Base-by-base conservation (phyloP, 2,797 vertebrate genomes). In the Zalophus californianus region DNA sequence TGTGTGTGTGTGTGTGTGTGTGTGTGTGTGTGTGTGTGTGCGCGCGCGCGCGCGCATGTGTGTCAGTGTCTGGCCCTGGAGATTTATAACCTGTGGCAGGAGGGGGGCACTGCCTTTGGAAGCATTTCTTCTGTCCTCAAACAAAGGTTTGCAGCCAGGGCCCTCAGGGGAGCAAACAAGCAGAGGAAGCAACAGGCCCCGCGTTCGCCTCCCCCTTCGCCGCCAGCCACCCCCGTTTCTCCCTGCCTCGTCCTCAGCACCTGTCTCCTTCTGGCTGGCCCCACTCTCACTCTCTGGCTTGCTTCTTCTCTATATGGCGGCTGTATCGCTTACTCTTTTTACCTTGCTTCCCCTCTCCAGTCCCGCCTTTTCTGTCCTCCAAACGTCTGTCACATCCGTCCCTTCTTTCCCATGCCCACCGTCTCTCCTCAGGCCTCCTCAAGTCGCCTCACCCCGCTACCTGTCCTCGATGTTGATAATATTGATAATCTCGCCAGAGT, bases 21-120 rank as follows among this genome's bases (percentile, higher is more conserved):
- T n/a, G n/a, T n/a, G n/a, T n/a, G n/a, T n/a, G n/a, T n/a, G n/a
- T n/a, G 54, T 20, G n/a, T 2, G n/a, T 12, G 96, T 94, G 92
- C 91, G 86, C 83, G 73, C 90, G 48, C 70, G 16, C n/a, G 15
- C 16, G 16, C 16, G 64, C 16, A 15, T 35, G n/a, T 35, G 70
- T 44, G 41, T 44, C 0, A 5, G 85, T 87, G 90, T 91, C 78
- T 13, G 6, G 95, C 93, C 79, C 5, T 0, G 0, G 94, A 98
- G 97, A 98, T 98, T 98, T 98, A 98, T 98, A 97, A 97, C 97
- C 98, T 98, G 97, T 56, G 95, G 95, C 97, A 97, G 96, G 89
- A 97, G 44, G 78, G 83, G 95, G 78, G 83, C 12, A 23, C 54
- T 72, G 86, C 80, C 91, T 96, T 94, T 94, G 80, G 82, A 95